Base-by-base conservation (phyloP, 2,113 vertebrate species). In the Hystrix cristata region DNA sequence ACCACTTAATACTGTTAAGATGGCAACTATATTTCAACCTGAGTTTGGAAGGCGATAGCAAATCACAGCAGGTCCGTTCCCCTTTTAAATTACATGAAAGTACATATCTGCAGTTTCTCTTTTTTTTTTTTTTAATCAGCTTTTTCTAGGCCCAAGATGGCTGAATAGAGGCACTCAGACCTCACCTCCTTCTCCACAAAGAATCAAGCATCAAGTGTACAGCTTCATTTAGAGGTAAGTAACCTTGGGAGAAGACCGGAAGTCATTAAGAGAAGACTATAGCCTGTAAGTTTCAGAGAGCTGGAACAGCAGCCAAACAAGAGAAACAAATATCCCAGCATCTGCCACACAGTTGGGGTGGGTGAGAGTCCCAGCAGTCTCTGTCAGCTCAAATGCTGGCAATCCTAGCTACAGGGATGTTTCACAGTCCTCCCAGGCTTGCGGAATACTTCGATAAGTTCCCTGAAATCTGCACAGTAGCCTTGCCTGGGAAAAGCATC, bases 261-360 rank as follows among this genome's bases (percentile, higher is more conserved):
- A 59, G 9, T 67, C 31, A 25, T 14, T 46, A 64, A 31, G 8
- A 46, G 14, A 34, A 23, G 13, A 25, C 5, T 34, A 2, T 13
- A 25, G 29, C 19, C 34, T 78, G 8, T 11, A 38, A 23, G 31
- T 11, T 5, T 51, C 13, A 5, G 51, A 25, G 25, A 23, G 5
- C n/a, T 38, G 72, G 21, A 13, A 46, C 3, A 6, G 9, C 0
- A 29, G 7, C 43, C 0, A 1, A 23, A 8, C n/a, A 55, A 31
- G 48, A 67, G 59, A 15, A 34, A 16, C n/a, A 65, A 65, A 55
- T 34, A 18, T 19, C n/a, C 38, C 8, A 57, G 2, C 19, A 59
- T 21, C n/a, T 29, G 25, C 25, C 13, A 31, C 38, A 16, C 29
- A 3, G 21, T 7, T 8, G 53, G 62, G 46, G 25, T 21, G 34